These are phyloP conservation scores for Prunella himalayana DNA, from an alignment of 2,113 vertebrate species.

Conservation along the genomic window DNA sequence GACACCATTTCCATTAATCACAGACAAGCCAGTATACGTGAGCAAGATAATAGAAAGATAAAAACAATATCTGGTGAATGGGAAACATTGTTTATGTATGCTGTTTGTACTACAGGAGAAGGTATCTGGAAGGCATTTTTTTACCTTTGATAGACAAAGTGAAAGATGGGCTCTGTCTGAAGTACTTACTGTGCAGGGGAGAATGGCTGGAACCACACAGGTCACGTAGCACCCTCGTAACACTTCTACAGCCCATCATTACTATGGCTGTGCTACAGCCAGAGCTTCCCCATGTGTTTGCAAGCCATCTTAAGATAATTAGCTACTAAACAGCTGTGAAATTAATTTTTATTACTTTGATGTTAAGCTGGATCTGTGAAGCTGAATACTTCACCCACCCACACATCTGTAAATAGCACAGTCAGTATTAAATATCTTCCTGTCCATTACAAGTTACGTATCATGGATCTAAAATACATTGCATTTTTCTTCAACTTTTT, in stretches of 20 bases:
- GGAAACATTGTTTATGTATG: slow-evolving; percentile 61
- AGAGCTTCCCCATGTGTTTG: background rate
- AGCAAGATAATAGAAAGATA: slow-evolving; percentile 71
- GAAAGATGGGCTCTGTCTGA: background rate
- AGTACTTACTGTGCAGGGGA: background rate
- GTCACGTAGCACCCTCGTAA: background rate
- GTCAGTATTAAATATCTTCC: background rate
- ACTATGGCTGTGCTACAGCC: background rate
- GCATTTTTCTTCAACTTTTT: background rate
- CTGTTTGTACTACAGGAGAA: slow-evolving; percentile 18
- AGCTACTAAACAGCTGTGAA: background rate
- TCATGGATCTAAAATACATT: background rate
- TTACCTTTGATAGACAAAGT: background rate
- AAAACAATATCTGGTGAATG: slow-evolving; percentile 40
- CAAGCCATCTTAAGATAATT: background rate
- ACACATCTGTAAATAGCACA: background rate
- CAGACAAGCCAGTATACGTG: slow-evolving; percentile 63
- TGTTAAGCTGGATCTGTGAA: background rate
- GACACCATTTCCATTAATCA: slow-evolving; percentile 80
- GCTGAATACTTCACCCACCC: background rate
- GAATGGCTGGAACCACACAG: background rate
- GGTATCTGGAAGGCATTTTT: slow-evolving; percentile 22
- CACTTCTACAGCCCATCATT: background rate
- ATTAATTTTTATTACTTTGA: background rate
- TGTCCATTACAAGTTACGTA: background rate